Percentiles rank a stretch among this genome's conserved stretches.
These are phyloP conservation scores for Eilema caniola DNA, from an alignment of 2,888 invertebrate species.

Conservation along the genomic window DNA sequence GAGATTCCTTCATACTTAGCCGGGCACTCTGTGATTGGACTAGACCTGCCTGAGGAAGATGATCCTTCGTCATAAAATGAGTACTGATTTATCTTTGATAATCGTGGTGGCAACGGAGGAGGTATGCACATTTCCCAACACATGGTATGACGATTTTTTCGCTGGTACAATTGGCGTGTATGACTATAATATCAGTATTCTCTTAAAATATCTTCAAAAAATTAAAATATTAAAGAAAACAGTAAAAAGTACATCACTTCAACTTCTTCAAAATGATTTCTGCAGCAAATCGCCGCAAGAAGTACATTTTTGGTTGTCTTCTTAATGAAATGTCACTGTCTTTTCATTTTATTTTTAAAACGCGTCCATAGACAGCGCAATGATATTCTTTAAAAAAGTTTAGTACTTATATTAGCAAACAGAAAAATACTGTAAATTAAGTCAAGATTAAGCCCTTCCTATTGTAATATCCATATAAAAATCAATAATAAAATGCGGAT, in stretches of 20 bases:
- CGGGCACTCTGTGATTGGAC: constrained; percentile 22
- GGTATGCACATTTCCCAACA: constrained; percentile 17
- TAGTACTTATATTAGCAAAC: too few relatives aligned
- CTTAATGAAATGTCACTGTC: not conserved
- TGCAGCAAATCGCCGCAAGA: too few relatives aligned
- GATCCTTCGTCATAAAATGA: constrained; percentile 15
- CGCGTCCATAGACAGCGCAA: not conserved
- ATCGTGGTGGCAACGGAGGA: not conserved
- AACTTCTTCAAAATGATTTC: too few relatives aligned
- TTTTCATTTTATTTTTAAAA: not conserved
- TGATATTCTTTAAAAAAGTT: not conserved
- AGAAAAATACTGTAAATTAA: too few relatives aligned
- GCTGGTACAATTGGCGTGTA: not conserved
- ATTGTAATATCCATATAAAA: too few relatives aligned
- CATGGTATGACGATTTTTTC: constrained; percentile 1
- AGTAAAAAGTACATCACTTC: too few relatives aligned
- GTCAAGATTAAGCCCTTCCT: too few relatives aligned
- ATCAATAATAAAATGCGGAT: too few relatives aligned
- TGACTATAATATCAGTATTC: not conserved
- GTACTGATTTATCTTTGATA: not conserved
- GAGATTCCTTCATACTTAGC: constrained; percentile 11
- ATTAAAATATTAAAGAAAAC: not conserved
- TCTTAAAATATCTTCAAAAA: not conserved
- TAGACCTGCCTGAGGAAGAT: constrained; percentile 7
- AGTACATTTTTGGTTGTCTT: not conserved